These are phyloP conservation scores for Cylas formicarius DNA, from an alignment of 1,140 invertebrate species.

Conservation along the genomic window DNA sequence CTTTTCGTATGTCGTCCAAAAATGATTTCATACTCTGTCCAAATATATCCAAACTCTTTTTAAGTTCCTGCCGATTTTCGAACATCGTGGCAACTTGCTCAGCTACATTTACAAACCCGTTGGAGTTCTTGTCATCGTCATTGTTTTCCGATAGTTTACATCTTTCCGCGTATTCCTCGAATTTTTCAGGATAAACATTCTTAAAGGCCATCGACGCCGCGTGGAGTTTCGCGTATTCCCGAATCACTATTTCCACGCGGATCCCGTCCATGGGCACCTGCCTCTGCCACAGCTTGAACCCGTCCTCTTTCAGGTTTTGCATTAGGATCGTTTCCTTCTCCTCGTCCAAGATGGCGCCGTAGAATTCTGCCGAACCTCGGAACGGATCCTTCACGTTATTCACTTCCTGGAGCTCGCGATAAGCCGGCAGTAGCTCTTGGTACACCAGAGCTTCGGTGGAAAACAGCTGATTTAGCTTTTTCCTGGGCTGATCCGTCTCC, in stretches of 20 bases:
- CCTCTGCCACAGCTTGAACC: constrained; percentile 45
- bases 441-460: too few relatives aligned
- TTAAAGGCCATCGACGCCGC: constrained; percentile 47
- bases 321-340: too few relatives aligned
- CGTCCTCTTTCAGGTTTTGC: too few relatives aligned
- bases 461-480: too few relatives aligned
- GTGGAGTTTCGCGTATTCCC: constrained; percentile 49
- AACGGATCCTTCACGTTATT: too few relatives aligned
- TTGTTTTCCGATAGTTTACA: constrained; percentile 22
- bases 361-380: too few relatives aligned
- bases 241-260: constrained; percentile 43
- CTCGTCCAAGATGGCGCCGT: too few relatives aligned
- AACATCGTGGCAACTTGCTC: constrained; percentile 18
- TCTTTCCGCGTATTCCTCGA: constrained; percentile 23
- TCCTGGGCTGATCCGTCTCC: too few relatives aligned
- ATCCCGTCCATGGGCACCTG: constrained; percentile 42
- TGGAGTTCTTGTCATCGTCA: constrained; percentile 12
- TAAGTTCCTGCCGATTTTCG: constrained; percentile 10
- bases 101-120: constrained; percentile 6
- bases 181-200: constrained; percentile 37
- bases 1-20: constrained; percentile 6
- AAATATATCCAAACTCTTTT: too few relatives aligned
- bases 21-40: too few relatives aligned
- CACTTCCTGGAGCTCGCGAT: too few relatives aligned
- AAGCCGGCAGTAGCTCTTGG: too few relatives aligned